Base-by-base conservation (phyloP, 2,113 vertebrate genomes). In the Bettongia penicillata region DNA sequence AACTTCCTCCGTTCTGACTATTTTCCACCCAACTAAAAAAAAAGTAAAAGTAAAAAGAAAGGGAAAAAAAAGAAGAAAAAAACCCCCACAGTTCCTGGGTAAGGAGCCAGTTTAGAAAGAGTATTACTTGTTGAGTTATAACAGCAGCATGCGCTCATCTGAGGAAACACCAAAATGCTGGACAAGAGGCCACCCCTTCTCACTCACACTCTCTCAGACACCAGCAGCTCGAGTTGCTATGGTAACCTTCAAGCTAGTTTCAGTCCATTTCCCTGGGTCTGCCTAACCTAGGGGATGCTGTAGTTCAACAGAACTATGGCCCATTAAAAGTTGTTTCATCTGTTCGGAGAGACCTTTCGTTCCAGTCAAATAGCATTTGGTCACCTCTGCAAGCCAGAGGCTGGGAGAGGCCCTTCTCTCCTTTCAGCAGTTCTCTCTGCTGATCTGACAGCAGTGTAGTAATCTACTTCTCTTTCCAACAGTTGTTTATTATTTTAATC, bases 401-500 rank as follows among this genome's bases (percentile, higher is more conserved):
- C 89, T 6, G 47, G 37, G 16, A 89, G 89, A 91, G 90, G 93
- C 48, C 53, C 6, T 52, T 90, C 47, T 57, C 51, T 90, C 95
- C 97, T 95, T 94, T 94, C 53, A 0, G 47, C 28, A 50, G 93
- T 97, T 98, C 92, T 93, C 90, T 91, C 1, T 52, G 31, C 94
- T 91, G 95, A 91, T 97, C 98, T 98, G 98, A 98, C 98, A 96
- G 97, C 91, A 26, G 55, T 55, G 96, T 12, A 31, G 97, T 97
- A 97, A 98, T 98, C 97, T 93, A 98, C 97, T 94, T 93, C 97
- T 96, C 96, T 96, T 96, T 98, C 98, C 97, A 49, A 98, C 98
- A 99, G 99, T 99, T 99, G 99, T 99, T 99, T 99, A 99, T 99
- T 99, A 99, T 99, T 99, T 99, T 99, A 99, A 99, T 99, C 99